Evolutionary conservation across 2,888 invertebrate species (phyloP), one percentile per base, ranked within the genome.

Genomic region (Chloroclysta siterata): DNA sequence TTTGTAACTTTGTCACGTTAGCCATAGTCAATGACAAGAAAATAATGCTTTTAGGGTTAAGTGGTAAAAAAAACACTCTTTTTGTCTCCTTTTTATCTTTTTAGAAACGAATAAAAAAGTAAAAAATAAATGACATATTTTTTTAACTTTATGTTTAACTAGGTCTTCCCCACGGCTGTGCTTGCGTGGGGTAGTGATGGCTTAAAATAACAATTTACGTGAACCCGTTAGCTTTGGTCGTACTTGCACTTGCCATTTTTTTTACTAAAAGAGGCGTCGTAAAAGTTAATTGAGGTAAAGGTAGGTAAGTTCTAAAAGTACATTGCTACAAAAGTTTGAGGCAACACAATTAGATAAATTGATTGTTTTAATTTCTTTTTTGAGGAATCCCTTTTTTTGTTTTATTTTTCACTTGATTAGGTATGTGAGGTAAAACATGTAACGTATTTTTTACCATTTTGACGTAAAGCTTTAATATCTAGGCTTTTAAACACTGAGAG

Each of bases 231-330:
- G 17, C 3, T 7, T 2, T 11, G 11, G n/a, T 48, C 10, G 2
- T 28, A 48, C 53, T 33, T 29, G 11, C 53, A 11, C 48, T 60
- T 53, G 53, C n/a, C 22, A 48, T 48, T 39, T 41, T 42, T 56
- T 88, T 82, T 84, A 81, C 82, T 79, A 80, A 81, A 76, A 80
- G 83, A 82, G 73, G 79, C 79, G 80, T 85, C 84, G 80, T 89
- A 87, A 88, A 83, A 85, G 81, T 80, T 87, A 89, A 87, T 88
- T 88, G 85, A 84, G 85, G 87, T 82, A 80, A 83, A 86, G 81
- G 83, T 87, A 79, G 75, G 74, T 76, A 83, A 83, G 84, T 81
- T 80, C 80, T 78, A 72, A 83, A 83, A 72, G 77, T 80, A 82
- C 80, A 72, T 74, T 79, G 75, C 70, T 74, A 80, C 72, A 61